Evolutionary conservation across 2,113 vertebrate species (phyloP).

Genomic region (Crotalus viridis): DNA sequence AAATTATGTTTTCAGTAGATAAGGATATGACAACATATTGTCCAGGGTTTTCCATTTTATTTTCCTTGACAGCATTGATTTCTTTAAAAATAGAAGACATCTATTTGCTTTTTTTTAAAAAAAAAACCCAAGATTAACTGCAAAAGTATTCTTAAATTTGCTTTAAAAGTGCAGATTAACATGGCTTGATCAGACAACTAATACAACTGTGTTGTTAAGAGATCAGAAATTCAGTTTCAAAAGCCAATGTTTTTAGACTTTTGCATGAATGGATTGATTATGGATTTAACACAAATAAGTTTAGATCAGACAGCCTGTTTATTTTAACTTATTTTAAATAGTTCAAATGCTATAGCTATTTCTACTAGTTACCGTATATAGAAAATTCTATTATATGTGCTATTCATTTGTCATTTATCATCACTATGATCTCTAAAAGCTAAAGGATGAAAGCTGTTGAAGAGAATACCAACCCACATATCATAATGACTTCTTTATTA

Average conservation of each 20-base stretch:
- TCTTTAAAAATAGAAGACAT: neutral
- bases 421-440: neutral
- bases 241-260: neutral
- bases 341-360: neutral
- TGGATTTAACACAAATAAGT: neutral
- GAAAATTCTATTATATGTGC: neutral
- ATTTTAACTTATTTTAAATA: neutral
- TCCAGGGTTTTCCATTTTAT: neutral
- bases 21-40: constrained; percentile 6
- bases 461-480: neutral
- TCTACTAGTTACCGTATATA: neutral
- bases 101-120: neutral
- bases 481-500: neutral
- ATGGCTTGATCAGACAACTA: neutral
- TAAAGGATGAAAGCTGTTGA: neutral
- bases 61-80: constrained; percentile 7
- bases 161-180: neutral
- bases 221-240: neutral
- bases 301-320: neutral
- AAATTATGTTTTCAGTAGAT: constrained; percentile 25
- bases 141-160: neutral
- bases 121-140: neutral
- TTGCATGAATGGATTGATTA: neutral
- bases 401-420: neutral
- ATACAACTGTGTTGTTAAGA: neutral